These are phyloP conservation scores for Protodeltote pygarga DNA, from an alignment of 2,888 invertebrate species.

Conservation along the genomic window DNA sequence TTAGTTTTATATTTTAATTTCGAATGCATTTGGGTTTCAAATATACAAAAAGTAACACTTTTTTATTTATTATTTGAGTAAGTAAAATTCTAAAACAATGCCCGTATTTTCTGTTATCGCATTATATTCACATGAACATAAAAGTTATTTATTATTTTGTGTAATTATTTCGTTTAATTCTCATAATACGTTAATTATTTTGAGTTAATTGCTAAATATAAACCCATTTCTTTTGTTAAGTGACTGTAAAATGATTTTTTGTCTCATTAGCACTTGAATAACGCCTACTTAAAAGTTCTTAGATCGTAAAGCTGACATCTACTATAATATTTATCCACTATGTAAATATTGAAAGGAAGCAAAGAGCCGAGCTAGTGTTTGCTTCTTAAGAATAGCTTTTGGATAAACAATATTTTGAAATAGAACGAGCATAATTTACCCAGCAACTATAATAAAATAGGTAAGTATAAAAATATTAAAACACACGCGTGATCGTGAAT, in stretches of 20 bases:
- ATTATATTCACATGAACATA: slow-evolving; percentile 31
- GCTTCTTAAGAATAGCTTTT: slow-evolving; percentile 22
- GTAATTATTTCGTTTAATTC: slow-evolving; percentile 7
- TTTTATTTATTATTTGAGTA: no score
- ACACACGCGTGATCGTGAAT: slow-evolving; percentile 37
- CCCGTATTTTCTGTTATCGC: neutral
- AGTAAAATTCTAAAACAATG: slow-evolving; percentile 9
- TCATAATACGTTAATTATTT: slow-evolving; percentile 23
- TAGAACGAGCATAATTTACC: slow-evolving; percentile 6
- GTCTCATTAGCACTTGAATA: slow-evolving; percentile 35
- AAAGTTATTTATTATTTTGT: slow-evolving; percentile 22
- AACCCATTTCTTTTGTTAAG: slow-evolving; percentile 32
- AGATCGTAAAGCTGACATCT: slow-evolving; percentile 40
- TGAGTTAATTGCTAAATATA: slow-evolving; percentile 25
- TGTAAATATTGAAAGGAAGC: slow-evolving; percentile 32
- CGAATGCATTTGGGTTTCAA: slow-evolving; percentile 13
- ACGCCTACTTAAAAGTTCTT: slow-evolving; percentile 34
- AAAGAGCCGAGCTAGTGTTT: slow-evolving; percentile 34
- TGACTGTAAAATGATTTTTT: slow-evolving; percentile 19
- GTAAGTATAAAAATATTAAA: slow-evolving; percentile 15
- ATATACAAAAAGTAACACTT: neutral
- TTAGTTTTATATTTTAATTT: slow-evolving; percentile 32
- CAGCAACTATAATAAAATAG: slow-evolving; percentile 18
- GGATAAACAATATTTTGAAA: slow-evolving; percentile 22
- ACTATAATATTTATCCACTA: slow-evolving; percentile 31